Conservation (phyloP, 2,888 invertebrate species). For the Pachliopta kotzebuea region DNA sequence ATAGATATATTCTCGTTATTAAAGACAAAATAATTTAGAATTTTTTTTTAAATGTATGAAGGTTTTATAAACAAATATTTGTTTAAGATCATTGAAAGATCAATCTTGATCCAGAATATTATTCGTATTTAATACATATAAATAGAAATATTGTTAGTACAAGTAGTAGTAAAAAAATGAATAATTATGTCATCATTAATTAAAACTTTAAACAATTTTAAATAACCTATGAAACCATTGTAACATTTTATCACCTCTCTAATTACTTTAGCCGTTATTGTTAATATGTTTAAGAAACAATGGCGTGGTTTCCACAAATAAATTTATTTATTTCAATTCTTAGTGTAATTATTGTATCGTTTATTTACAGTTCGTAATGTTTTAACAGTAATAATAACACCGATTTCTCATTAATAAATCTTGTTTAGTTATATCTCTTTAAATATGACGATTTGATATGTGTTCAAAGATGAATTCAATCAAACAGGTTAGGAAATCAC, state of each 20-base stretch:
- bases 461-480: too few species aligned
- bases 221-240: conserved; percentile 10
- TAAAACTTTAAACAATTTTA: conserved; percentile 7
- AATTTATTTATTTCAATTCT: neutral
- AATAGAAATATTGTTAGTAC: neutral
- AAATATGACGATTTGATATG: too few species aligned
- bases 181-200: conserved; percentile 4
- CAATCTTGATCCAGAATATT: too few species aligned
- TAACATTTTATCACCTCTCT: neutral
- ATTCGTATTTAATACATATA: neutral
- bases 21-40: too few species aligned
- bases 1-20: too few species aligned
- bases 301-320: neutral
- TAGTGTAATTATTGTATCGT: neutral
- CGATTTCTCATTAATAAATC: too few species aligned
- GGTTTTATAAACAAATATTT: too few species aligned
- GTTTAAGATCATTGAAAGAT: too few species aligned
- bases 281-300: conserved; percentile 6
- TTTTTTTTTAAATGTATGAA: too few species aligned
- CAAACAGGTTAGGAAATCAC: too few species aligned
- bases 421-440: neutral
- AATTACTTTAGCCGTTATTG: conserved; percentile 10
- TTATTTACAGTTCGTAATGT: neutral
- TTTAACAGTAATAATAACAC: neutral
- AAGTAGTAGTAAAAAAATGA: too few species aligned